A percentile compares a stretch with the other conserved stretches of the same genome.
These are phyloP conservation scores for Aphis craccivora DNA, from an alignment of 1,140 invertebrate genomes.

Conservation along the genomic window DNA sequence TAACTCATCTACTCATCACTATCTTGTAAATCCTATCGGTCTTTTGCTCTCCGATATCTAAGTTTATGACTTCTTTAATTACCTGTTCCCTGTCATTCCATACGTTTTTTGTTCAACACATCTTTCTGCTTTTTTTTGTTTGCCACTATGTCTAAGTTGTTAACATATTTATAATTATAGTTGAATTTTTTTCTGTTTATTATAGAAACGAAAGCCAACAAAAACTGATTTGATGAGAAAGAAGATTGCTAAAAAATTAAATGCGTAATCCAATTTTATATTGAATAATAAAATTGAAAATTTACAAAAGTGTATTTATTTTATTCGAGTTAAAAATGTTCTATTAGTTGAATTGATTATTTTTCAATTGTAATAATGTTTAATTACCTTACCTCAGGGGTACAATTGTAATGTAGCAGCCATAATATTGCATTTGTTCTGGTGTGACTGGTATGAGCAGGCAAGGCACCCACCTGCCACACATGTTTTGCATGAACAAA, in stretches of 20 bases:
- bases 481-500: not conserved
- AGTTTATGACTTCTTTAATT: no score
- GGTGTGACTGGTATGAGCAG: not conserved
- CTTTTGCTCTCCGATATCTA: no score
- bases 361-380: not conserved
- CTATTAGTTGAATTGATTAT: not conserved
- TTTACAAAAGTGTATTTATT: not conserved
- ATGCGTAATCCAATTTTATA: not conserved
- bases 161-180: not conserved
- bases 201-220: constrained; percentile 32
- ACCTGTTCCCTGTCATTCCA: no score
- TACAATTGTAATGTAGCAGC: no score
- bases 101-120: no score
- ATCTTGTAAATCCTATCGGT: no score
- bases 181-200: not conserved
- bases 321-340: not conserved
- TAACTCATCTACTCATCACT: no score
- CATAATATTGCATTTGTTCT: not conserved
- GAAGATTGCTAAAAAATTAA: constrained; percentile 45
- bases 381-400: no score
- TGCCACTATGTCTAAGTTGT: no score
- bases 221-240: constrained; percentile 47
- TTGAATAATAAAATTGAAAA: not conserved
- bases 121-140: no score
- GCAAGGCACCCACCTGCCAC: not conserved